Conservation (phyloP, 2,797 vertebrate genomes). For the Saxicola maurus region DNA sequence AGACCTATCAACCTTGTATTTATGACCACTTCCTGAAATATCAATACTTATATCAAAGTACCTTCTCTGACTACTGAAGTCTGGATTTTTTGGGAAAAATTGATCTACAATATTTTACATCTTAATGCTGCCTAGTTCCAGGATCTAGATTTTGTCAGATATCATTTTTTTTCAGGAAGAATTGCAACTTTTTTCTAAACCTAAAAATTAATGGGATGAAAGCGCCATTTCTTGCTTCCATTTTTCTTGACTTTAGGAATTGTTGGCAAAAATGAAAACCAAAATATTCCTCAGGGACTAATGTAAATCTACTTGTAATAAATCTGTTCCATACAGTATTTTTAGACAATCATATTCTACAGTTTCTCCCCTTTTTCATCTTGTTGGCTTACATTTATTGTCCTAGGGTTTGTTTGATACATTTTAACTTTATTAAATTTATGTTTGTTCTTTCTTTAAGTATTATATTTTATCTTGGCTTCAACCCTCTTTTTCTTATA, state of each 20-base stretch:
- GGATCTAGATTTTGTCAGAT: background rate
- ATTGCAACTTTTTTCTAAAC: background rate
- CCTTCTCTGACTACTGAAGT: background rate
- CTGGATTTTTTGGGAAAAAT: background rate
- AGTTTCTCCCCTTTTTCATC: background rate
- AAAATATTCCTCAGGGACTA: background rate
- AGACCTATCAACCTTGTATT: background rate
- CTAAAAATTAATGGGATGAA: background rate
- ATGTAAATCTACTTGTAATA: background rate
- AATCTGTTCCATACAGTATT: background rate
- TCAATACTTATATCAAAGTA: background rate
- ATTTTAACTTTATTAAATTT: background rate
- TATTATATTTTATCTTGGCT: background rate
- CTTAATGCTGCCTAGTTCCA: background rate
- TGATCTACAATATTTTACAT: background rate
- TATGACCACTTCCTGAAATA: background rate
- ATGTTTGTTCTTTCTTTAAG: background rate
- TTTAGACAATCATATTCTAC: background rate
- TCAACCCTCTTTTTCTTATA: background rate
- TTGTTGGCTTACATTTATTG: background rate
- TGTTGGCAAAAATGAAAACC: fast-evolving
- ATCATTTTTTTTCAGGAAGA: background rate
- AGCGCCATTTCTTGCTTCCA: background rate
- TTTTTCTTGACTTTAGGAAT: background rate
- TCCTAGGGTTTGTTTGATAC: background rate